Base-by-base conservation (phyloP, 1,140 invertebrate species). In the Neomicropteryx cornuta region DNA sequence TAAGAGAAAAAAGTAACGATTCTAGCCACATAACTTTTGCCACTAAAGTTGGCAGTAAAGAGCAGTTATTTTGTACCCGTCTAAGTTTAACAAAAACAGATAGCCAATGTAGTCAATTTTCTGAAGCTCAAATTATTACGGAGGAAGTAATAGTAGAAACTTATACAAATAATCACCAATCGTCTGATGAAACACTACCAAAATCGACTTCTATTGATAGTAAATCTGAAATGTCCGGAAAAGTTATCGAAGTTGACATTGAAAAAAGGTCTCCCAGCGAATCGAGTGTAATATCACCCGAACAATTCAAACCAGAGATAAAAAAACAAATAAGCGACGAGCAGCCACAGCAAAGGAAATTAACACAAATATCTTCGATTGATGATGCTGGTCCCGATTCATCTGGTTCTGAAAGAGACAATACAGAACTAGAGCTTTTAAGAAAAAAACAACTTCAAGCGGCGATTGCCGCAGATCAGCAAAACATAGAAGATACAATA, bases 361-460 rank as follows among this genome's bases (percentile, higher is more conserved):
- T n/a, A n/a, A n/a, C n/a, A n/a, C n/a, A n/a, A n/a, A n/a, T n/a
- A n/a, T n/a, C n/a, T 17, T 56, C 53, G 6, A 52, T 56, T n/a
- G 65, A 70, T 2, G 75, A 78, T 14, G 61, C 74, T 10, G 68
- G 72, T 36, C 60, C 64, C 16, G 79, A 79, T 43, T 86, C 82
- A n/a, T 87, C 83, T 0, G 83, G 81, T 45, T 87, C 83, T 1
- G 84, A 87, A 52, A 61, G 72, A 6, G 81, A 81, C n/a, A n/a
- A n/a, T 48, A 79, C 76, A 0, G 81, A 83, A 46, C 67, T 75
- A 32, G 73, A 66, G 49, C 72, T 67, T 49, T 48, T 66, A 40
- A 55, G 55, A 28, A 64, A 58, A 33, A 69, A 66, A 41, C 56
- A 51, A 3, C 53, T 63, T 18, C 56, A 60, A 33, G 39, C 46